Base-by-base conservation (phyloP, 2,797 vertebrate species). In the Ciconia nigra region DNA sequence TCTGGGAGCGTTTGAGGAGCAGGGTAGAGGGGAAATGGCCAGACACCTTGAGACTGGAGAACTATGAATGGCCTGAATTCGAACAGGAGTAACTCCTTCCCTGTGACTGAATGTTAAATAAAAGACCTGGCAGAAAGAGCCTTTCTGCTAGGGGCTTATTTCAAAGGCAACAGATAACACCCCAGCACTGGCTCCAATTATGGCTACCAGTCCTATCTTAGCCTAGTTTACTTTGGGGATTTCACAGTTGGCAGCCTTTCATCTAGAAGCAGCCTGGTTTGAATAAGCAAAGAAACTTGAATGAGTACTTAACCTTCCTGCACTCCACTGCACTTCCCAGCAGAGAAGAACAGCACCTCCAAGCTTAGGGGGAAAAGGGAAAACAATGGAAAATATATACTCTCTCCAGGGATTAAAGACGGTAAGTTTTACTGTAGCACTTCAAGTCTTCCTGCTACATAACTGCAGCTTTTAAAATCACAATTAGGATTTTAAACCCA, bases 231-330 rank as follows among this genome's bases (percentile, higher is more conserved):
- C 94, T 96, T 83, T 37, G 87, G 93, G 93, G 93, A 97, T 96
- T 97, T 96, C 94, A 95, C 95, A 96, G 95, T 14, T 96, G 95
- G 91, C 77, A 94, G 94, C 65, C 91, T 94, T 95, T 96, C 91
- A 97, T 96, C 93, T 95, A 93, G 82, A 87, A 96, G 92, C 47
- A 89, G 90, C 92, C 88, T 96, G 93, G 93, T 96, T 96, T 97
- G 96, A 97, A 97, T 96, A 96, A 93, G 93, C 84, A 95, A 94
- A 97, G 79, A 96, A 93, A 96, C 88, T 12, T 83, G 94, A 96
- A 95, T 93, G 89, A 91, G 90, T 94, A 96, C 91, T 97, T 97
- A 95, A 97, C 93, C 94, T 96, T 94, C 85, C 84, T 97, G 96
- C 84, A 91, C 95, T 94, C 52, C 49, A 67, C 49, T 9, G 78